Percentiles rank a stretch among this genome's conserved stretches.
phyloP scores from a whole-genome alignment of 2,888 invertebrate genomes.

The Melanophora roralis region DNA sequence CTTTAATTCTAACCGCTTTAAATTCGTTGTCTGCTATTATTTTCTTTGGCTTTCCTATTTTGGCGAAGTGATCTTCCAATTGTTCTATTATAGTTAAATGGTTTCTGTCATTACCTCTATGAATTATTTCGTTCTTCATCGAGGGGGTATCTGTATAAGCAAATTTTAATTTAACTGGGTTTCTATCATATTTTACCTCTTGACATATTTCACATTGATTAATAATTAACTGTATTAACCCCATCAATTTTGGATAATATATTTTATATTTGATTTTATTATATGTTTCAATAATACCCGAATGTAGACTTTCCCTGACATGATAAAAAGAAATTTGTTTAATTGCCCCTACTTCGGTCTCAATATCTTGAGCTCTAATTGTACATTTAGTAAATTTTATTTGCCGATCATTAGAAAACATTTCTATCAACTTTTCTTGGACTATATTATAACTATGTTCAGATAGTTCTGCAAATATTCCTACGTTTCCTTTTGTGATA shows the following conservation, averaged over 20 bases:
- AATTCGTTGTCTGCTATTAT: no score
- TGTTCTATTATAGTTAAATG: no score
- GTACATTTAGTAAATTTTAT: slow-evolving; percentile 63
- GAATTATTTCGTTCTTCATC: no score
- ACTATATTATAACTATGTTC: slow-evolving; percentile 57
- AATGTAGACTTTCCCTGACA: slow-evolving; percentile 61
- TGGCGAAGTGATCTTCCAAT: no score
- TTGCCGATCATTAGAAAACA: slow-evolving; percentile 58
- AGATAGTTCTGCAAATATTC: slow-evolving; percentile 56
- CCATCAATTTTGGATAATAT: slow-evolving; percentile 61
- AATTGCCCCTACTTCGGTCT: slow-evolving; percentile 56
- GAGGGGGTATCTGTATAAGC: no score
- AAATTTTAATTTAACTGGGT: no score
- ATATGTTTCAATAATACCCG: slow-evolving; percentile 59
- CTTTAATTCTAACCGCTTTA: no score
- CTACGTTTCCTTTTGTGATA: slow-evolving; percentile 58
- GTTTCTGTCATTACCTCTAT: no score
- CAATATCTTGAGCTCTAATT: slow-evolving; percentile 58
- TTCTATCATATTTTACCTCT: slow-evolving; percentile 53
- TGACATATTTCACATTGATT: slow-evolving; percentile 52
- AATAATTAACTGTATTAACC: slow-evolving; percentile 57
- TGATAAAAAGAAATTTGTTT: slow-evolving; percentile 62
- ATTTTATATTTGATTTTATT: slow-evolving; percentile 60
- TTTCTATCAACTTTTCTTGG: slow-evolving; percentile 58
- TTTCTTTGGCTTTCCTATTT: no score